Conservation (phyloP, 2,113 vertebrate genomes). For the Capreolus pygargus region DNA sequence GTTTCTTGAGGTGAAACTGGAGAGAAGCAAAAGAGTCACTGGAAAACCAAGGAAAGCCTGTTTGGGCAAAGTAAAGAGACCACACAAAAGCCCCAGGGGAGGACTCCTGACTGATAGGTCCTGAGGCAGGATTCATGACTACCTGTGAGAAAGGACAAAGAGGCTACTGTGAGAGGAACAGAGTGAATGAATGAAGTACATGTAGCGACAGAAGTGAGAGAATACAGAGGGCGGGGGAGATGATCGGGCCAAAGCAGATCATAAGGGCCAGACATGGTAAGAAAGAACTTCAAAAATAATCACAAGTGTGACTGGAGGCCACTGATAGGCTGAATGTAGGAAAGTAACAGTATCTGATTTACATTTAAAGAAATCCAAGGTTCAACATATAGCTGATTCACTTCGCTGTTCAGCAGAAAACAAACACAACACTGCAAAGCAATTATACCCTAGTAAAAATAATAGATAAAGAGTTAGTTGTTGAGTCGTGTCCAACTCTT, state of each 20-base stretch:
- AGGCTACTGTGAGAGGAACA: neutral
- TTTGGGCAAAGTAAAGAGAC: neutral
- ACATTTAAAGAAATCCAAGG: neutral
- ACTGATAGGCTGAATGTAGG: neutral
- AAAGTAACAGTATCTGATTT: neutral
- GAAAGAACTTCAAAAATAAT: neutral
- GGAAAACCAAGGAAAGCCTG: neutral
- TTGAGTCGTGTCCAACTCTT: neutral
- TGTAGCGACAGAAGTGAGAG: neutral
- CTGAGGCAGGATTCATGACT: neutral
- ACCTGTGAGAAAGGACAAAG: neutral
- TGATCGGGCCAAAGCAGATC: neutral
- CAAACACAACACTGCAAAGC: neutral
- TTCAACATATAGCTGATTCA: neutral
- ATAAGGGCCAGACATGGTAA: neutral
- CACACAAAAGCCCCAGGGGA: neutral
- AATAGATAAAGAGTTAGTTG: neutral
- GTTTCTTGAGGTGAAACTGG: neutral
- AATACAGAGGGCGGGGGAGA: neutral
- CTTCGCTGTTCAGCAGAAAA: neutral
- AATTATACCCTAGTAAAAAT: neutral
- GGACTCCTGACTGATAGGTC: neutral
- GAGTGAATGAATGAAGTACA: neutral
- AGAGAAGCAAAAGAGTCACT: neutral
- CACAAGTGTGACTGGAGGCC: neutral